Evolutionary conservation across 2,797 vertebrate genomes (phyloP).

Genomic region (Sphenopsis melanotis): DNA sequence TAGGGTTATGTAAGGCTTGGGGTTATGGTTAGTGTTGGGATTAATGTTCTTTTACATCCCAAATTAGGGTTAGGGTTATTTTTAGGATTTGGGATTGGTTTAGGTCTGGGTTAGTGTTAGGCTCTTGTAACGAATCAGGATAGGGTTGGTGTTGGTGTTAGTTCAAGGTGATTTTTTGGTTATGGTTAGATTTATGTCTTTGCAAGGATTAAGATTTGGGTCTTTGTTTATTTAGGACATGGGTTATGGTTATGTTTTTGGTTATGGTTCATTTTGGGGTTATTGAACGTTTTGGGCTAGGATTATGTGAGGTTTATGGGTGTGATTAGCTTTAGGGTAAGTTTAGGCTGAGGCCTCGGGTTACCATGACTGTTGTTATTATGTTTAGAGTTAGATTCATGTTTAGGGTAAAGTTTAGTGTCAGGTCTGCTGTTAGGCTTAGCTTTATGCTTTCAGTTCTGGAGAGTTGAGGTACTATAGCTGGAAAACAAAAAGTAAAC

Average conservation of each 20-base stretch:
- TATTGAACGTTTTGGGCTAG: not conserved
- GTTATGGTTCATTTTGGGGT: not conserved
- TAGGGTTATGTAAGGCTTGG: not conserved
- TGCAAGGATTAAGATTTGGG: not conserved
- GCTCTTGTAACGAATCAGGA: not conserved
- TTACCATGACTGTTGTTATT: not conserved
- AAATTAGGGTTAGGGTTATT: fast-evolving
- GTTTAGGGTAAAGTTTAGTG: not conserved
- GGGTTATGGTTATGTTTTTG: not conserved
- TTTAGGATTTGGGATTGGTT: not conserved
- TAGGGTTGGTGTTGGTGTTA: not conserved
- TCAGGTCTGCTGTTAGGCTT: not conserved
- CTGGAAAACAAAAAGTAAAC: not conserved
- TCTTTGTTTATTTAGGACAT: not conserved
- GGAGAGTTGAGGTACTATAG: fast-evolving
- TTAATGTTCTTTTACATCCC: not conserved
- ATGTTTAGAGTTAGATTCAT: not conserved
- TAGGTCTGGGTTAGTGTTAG: not conserved
- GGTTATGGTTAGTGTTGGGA: not conserved
- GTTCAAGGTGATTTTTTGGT: not conserved
- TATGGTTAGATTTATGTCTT: fast-evolving
- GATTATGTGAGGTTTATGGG: not conserved
- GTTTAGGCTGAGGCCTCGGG: not conserved
- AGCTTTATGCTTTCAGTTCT: not conserved
- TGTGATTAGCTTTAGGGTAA: not conserved